Evolutionary conservation across 2,113 vertebrate species (phyloP), one percentile per base, ranked within the genome.

Genomic region (Nyctibius bracteatus): DNA sequence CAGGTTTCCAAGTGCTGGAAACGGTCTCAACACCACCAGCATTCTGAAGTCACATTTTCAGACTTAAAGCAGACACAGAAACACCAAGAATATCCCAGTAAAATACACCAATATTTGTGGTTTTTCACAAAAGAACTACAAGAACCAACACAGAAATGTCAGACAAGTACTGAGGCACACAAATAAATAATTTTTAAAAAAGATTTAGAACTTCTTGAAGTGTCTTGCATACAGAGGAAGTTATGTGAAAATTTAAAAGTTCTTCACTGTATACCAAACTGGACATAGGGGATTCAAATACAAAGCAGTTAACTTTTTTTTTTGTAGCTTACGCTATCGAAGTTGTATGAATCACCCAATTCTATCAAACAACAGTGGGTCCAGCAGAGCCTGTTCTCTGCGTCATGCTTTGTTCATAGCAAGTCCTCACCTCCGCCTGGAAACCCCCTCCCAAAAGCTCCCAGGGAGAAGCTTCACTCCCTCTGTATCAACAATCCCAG

Each of bases 401-500:
- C 12, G 12, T 12, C 21, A 21, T 1, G 16, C 74, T 81, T 75
- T 63, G 14, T 5, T 41, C 4, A 0, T 1, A 20, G 27, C 37
- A 46, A 0, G 0, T 30, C 51, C 55, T 51, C 80, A 70, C 4
- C 51, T 71, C 33, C 33, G 3, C 5, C 1, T n/a, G 19, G 43
- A 62, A 89, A 47, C 2, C 47, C 12, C 25, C 25, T 49, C 14
- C 9, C 37, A 41, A 33, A 14, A 43, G 44, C 22, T 78, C 27
- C 17, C 27, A 37, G 5, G 9, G 30, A 57, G 25, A 27, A 25
- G 27, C 2, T 1, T 19, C 43, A 11, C 46, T 63, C 31, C 46
- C 51, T 30, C 43, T 31, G 4, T 6, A 81, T 21, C 33, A 92
- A 47, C 80, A 81, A 30, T 10, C 52, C n/a, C 85, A 70, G 44